These are phyloP conservation scores for Xenentodon cancila DNA, from an alignment of 2,797 vertebrate genomes.

Conservation along the genomic window DNA sequence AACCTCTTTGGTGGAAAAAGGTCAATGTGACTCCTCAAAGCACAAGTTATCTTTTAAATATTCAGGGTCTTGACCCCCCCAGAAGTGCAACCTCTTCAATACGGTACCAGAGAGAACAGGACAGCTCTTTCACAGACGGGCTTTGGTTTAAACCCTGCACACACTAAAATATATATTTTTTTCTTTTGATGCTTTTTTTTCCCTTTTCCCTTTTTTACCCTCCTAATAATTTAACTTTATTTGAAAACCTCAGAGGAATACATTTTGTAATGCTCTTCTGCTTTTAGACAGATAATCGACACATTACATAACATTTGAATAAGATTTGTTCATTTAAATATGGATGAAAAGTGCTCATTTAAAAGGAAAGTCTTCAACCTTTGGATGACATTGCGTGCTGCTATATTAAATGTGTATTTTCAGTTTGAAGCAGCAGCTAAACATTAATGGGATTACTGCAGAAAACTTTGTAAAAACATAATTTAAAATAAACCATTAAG, in stretches of 20 bases:
- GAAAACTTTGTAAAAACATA: no score
- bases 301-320: background rate
- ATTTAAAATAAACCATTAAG: no score
- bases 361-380: no score
- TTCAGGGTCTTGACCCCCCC: conserved; percentile 13
- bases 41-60: conserved; percentile 22
- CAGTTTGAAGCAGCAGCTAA: no score
- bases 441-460: no score
- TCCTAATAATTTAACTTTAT: no score
- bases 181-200: conserved; percentile 2
- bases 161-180: no score
- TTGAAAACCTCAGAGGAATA: no score
- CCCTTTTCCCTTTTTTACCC: background rate
- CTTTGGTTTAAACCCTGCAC: conserved; percentile 1
- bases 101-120: no score
- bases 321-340: conserved; percentile 13
- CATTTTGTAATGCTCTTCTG: background rate
- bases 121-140: background rate
- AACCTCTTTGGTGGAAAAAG: no score
- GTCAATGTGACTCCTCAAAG: conserved; percentile 11
- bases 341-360: conserved; percentile 1
- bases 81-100: background rate
- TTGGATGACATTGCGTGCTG: no score
- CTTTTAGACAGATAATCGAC: conserved; percentile 7
- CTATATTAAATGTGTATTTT: no score